phyloP scores from a whole-genome alignment of 2,113 vertebrate species.

The Aptenodytes forsteri region DNA sequence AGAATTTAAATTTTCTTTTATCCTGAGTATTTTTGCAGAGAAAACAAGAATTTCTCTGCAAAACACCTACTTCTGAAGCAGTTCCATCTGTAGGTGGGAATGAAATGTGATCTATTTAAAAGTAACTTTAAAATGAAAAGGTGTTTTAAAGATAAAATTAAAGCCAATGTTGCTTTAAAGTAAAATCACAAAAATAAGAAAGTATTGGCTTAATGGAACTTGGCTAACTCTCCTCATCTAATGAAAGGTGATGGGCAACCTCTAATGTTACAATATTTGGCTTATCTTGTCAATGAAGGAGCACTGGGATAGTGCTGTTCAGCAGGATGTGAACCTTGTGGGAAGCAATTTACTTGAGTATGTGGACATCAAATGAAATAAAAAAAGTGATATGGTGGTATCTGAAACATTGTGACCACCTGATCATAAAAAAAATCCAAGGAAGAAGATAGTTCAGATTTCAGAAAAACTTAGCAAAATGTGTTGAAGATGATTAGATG shows the following conservation, averaged over 20 bases:
- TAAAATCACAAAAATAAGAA: neutral
- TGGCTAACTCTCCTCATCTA: neutral
- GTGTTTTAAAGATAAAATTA: neutral
- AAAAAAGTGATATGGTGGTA: neutral
- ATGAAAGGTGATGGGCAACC: neutral
- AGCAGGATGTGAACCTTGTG: neutral
- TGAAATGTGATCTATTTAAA: neutral
- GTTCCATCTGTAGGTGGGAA: neutral
- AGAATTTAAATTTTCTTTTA: neutral
- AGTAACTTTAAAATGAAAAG: neutral
- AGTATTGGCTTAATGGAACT: neutral
- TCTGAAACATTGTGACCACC: neutral
- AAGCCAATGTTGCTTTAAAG: neutral
- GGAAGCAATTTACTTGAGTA: neutral
- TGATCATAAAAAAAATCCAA: neutral
- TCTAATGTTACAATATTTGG: neutral
- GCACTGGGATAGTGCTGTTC: neutral
- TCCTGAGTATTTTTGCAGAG: neutral
- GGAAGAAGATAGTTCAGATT: neutral
- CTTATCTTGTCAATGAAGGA: neutral
- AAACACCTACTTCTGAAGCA: neutral
- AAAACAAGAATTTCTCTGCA: neutral
- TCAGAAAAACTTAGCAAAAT: neutral
- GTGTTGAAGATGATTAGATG: neutral
- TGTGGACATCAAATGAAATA: fast-evolving